Percentiles rank a stretch among this genome's conserved stretches.
Evolutionary conservation across 2,888 invertebrate species (phyloP).

Genomic region (Nomada fabriciana): DNA sequence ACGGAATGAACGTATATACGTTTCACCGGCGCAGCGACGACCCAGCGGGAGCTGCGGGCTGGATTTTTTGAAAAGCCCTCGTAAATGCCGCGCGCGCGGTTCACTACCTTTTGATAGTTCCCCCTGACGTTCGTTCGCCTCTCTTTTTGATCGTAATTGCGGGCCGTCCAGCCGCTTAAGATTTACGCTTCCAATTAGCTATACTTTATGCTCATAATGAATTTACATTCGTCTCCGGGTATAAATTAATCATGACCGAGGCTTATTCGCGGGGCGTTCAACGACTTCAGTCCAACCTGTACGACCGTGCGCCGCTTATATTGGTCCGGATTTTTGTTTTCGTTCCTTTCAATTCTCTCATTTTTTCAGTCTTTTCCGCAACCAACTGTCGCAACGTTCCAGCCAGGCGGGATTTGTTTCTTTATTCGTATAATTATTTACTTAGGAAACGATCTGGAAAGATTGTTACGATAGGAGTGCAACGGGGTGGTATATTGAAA

Average conservation of each 20-base stretch:
- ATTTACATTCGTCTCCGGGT: slow-evolving; percentile 67
- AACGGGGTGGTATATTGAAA: not conserved
- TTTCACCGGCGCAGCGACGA: slow-evolving; percentile 21
- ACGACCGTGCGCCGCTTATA: not conserved
- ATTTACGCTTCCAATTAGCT: slow-evolving; percentile 70
- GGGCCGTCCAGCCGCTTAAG: slow-evolving; percentile 47
- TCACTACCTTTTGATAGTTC: slow-evolving; percentile 66
- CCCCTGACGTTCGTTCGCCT: slow-evolving; percentile 19
- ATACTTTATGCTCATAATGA: slow-evolving; percentile 69
- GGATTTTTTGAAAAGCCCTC: slow-evolving; percentile 61
- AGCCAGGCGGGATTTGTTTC: not conserved
- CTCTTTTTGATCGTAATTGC: slow-evolving; percentile 63
- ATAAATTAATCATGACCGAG: slow-evolving; percentile 66
- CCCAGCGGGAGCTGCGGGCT: slow-evolving; percentile 59
- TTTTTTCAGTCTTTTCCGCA: not conserved
- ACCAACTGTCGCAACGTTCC: too few species aligned
- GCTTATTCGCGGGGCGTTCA: slow-evolving; percentile 18
- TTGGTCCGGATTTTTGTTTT: not conserved
- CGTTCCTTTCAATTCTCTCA: not conserved
- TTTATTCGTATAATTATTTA: too few species aligned
- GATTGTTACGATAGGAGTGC: too few species aligned
- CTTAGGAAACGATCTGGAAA: too few species aligned
- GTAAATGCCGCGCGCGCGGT: slow-evolving; percentile 66
- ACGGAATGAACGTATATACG: slow-evolving; percentile 58
- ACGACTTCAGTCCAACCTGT: not conserved